A percentile compares a stretch with the other conserved stretches of the same genome.
phyloP scores from a whole-genome alignment of 1,140 invertebrate genomes.

The Saccostrea echinata region DNA sequence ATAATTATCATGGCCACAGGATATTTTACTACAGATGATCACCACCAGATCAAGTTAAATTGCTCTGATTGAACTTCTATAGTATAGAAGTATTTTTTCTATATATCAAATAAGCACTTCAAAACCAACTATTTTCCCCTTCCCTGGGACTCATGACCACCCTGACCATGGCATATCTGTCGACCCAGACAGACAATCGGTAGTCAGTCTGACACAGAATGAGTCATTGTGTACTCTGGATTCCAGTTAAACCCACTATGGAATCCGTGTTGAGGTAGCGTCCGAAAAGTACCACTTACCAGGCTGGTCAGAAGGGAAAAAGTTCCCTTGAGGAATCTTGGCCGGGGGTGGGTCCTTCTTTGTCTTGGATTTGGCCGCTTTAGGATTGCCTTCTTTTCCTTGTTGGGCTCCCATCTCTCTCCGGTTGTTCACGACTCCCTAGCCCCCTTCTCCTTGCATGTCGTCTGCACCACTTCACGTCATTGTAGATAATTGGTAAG shows the following conservation, averaged over 20 bases:
- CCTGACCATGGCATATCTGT: neutral
- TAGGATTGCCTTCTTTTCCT: neutral
- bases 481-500: constrained; percentile 27
- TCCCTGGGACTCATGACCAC: neutral
- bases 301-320: constrained; percentile 27
- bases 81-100: too few relatives aligned
- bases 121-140: neutral
- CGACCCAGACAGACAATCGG: constrained; percentile 13
- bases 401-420: constrained; percentile 28
- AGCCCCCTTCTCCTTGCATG: constrained; percentile 34
- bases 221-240: constrained; percentile 11
- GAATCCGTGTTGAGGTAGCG: constrained; percentile 20
- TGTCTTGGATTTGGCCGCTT: constrained; percentile 23
- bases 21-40: too few relatives aligned
- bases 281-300: constrained; percentile 10
- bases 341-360: constrained; percentile 27
- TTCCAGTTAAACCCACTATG: neutral
- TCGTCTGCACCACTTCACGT: constrained; percentile 25
- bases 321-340: constrained; percentile 24
- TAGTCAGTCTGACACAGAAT: neutral
- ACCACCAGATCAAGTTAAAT: too few relatives aligned
- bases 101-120: too few relatives aligned
- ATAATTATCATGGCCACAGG: too few relatives aligned
- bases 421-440: constrained; percentile 1
- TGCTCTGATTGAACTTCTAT: too few relatives aligned